A percentile compares a stretch with the other conserved stretches of the same genome.
Conservation (phyloP, 2,888 invertebrate genomes). For the Cerastis leucographa region DNA sequence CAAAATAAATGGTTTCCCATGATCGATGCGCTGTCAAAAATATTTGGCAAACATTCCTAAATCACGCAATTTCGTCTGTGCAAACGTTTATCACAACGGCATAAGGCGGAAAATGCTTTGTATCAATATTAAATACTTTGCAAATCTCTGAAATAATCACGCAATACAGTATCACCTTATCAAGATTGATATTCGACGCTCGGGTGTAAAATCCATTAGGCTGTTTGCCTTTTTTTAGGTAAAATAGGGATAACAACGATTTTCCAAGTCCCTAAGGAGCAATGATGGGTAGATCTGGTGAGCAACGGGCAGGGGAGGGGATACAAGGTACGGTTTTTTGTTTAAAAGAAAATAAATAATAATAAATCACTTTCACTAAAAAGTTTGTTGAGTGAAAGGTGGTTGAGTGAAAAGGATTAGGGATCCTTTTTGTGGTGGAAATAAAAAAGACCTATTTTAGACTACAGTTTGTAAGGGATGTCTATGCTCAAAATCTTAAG, state of each 20-base stretch:
- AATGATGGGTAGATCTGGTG: slow-evolving; percentile 18
- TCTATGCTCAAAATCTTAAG: too few relatives aligned
- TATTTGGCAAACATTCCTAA: slow-evolving; percentile 41
- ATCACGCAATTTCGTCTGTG: not conserved
- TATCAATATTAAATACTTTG: slow-evolving; percentile 1
- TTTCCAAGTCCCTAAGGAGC: slow-evolving; percentile 34
- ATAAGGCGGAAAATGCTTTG: slow-evolving; percentile 32
- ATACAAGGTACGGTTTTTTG: slow-evolving; percentile 6
- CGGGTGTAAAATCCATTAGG: slow-evolving; percentile 47
- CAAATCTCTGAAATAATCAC: slow-evolving; percentile 36
- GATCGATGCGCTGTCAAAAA: slow-evolving; percentile 53
- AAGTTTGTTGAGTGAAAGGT: slow-evolving; percentile 26
- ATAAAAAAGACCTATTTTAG: not conserved
- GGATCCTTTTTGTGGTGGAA: not conserved
- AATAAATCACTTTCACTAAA: slow-evolving; percentile 28
- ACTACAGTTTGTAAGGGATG: not conserved
- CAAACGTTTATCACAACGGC: not conserved
- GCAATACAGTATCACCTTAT: slow-evolving; percentile 18
- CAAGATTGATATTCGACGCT: slow-evolving; percentile 49
- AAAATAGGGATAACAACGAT: slow-evolving; percentile 24
- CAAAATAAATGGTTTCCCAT: slow-evolving; percentile 50
- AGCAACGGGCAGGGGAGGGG: slow-evolving; percentile 5
- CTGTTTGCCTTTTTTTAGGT: slow-evolving; percentile 23
- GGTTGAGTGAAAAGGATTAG: slow-evolving; percentile 21
- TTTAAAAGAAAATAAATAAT: slow-evolving; percentile 40